Evolutionary conservation across 2,113 vertebrate species (phyloP).

Genomic region (Pteruthius melanotis): DNA sequence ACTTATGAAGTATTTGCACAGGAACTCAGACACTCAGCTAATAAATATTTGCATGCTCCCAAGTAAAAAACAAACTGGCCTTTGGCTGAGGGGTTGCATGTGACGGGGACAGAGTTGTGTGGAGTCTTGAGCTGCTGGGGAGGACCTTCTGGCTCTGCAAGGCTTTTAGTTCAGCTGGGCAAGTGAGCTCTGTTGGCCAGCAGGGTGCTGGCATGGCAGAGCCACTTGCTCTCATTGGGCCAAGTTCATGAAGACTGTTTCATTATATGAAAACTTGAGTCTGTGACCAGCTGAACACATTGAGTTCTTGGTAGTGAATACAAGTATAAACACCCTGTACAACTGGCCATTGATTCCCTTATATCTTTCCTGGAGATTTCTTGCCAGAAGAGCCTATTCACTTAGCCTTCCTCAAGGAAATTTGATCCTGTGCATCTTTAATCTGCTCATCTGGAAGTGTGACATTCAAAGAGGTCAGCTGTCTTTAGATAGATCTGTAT

Average conservation of each 20-base stretch:
- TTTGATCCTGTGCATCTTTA: not conserved
- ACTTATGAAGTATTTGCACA: not conserved
- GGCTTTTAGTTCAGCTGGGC: not conserved
- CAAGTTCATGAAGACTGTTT: not conserved
- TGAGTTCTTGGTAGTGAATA: not conserved
- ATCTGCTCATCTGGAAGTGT: not conserved
- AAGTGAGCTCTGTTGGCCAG: not conserved
- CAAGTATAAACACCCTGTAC: not conserved
- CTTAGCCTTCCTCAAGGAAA: not conserved
- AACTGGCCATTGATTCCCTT: not conserved
- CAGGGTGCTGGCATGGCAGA: rapidly evolving
- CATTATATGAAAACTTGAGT: not conserved
- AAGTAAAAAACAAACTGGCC: not conserved
- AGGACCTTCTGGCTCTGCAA: not conserved
- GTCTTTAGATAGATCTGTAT: not conserved
- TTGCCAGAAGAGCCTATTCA: not conserved
- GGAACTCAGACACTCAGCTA: not conserved
- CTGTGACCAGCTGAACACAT: not conserved
- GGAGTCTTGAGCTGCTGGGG: not conserved
- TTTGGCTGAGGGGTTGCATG: not conserved
- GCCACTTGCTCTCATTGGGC: not conserved
- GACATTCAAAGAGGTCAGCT: not conserved
- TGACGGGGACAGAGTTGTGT: not conserved
- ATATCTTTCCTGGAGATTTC: not conserved
- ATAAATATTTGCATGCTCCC: not conserved